phyloP scores from a whole-genome alignment of 2,797 vertebrate species.

The Chelidonichthys spinosus region DNA sequence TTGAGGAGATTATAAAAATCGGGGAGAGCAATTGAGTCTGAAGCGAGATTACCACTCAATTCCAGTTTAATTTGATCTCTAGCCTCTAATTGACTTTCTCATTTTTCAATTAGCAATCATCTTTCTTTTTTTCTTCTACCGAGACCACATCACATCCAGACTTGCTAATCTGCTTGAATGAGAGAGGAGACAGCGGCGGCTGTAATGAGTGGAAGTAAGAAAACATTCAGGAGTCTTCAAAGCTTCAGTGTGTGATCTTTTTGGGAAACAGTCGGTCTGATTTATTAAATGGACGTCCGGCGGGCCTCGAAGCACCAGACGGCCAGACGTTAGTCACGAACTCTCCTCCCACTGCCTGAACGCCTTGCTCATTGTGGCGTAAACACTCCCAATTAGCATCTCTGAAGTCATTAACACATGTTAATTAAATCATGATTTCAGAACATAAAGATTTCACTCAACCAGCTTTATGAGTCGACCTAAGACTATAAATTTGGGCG shows the following conservation, averaged over 20 bases:
- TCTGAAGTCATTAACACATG: conserved; percentile 69
- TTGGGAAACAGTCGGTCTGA: conserved; percentile 70
- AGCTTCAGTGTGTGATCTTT: conserved; percentile 79
- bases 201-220: conserved; percentile 55
- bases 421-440: conserved; percentile 75
- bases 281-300: conserved; percentile 57
- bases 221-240: conserved; percentile 55
- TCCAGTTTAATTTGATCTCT: conserved; percentile 96
- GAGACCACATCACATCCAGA: conserved; percentile 83
- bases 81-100: conserved; percentile 95
- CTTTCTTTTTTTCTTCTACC: conserved; percentile 88
- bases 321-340: conserved; percentile 38
- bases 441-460: conserved; percentile 65
- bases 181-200: conserved; percentile 50
- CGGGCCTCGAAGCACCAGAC: conserved; percentile 36
- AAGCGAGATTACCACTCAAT: conserved; percentile 91
- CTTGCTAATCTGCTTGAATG: conserved; percentile 85
- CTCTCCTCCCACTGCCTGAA: conserved; percentile 38
- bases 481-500: conserved; percentile 37
- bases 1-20: conserved; percentile 78
- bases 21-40: conserved; percentile 81
- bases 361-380: conserved; percentile 61
- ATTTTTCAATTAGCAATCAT: conserved; percentile 99
- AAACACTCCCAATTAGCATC: conserved; percentile 67
- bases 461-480: conserved; percentile 38